These are phyloP conservation scores for Armadillidium nasatum DNA, from an alignment of 1,140 invertebrate species.

Conservation along the genomic window DNA sequence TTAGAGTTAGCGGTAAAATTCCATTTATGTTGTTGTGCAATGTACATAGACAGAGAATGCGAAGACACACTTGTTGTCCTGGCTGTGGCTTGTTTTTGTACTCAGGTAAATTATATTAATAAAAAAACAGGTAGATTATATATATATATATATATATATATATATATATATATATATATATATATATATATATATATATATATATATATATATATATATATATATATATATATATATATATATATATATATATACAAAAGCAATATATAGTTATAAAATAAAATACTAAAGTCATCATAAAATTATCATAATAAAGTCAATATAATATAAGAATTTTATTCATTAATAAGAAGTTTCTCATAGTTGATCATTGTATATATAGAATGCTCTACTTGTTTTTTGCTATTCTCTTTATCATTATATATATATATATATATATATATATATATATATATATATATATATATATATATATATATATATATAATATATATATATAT, in stretches of 20 bases:
- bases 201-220: neutral
- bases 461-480: constrained; percentile 19
- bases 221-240: neutral
- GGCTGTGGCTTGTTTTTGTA: constrained; percentile 85
- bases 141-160: neutral
- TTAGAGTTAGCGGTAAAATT: constrained; percentile 69
- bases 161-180: constrained; percentile 19
- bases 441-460: neutral
- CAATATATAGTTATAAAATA: too few relatives aligned
- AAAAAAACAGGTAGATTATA: neutral
- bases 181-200: neutral
- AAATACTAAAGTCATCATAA: too few relatives aligned
- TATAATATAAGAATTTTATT: too few relatives aligned
- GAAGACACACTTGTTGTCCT: constrained; percentile 80
- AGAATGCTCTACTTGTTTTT: too few relatives aligned
- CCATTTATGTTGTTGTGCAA: constrained; percentile 80
- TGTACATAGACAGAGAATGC: constrained; percentile 69
- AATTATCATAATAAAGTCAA: too few relatives aligned
- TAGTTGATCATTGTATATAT: too few relatives aligned
- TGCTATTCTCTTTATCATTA: too few relatives aligned
- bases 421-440: too few relatives aligned
- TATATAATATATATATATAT: constrained; percentile 18
- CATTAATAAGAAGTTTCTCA: too few relatives aligned
- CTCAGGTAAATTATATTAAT: constrained; percentile 60
- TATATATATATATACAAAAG: neutral